Evolutionary conservation across 23 tunicate genomes (phyloP).

Genomic region (Halocynthia roretzi): DNA sequence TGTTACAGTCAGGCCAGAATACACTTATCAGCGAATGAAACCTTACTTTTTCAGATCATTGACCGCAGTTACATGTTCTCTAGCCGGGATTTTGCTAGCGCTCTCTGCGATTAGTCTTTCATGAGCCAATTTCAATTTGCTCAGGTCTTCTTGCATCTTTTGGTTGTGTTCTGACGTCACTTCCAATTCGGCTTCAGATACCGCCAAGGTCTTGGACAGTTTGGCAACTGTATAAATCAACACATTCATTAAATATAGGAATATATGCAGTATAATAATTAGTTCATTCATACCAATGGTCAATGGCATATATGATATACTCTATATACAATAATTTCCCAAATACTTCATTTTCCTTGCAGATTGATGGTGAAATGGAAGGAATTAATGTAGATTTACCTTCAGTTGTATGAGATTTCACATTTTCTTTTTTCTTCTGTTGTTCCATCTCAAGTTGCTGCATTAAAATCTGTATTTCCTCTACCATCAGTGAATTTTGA

Average conservation of each 20-base stretch:
- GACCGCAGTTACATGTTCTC: constrained; percentile 31
- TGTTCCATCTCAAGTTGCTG: constrained; percentile 66
- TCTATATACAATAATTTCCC: not conserved
- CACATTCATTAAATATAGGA: not conserved
- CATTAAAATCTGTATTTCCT: constrained; percentile 69
- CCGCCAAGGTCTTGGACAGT: constrained; percentile 43
- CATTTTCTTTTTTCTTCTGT: constrained; percentile 34
- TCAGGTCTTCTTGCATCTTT: constrained; percentile 33
- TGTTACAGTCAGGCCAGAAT: not conserved
- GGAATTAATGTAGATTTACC: constrained; percentile 16
- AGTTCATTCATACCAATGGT: not conserved
- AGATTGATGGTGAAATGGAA: not conserved
- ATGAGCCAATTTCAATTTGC: constrained; percentile 27
- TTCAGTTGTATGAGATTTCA: constrained; percentile 45
- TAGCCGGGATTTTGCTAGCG: constrained; percentile 38
- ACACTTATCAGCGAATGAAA: not conserved
- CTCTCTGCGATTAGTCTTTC: constrained; percentile 41
- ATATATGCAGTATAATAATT: not conserved
- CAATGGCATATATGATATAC: not conserved
- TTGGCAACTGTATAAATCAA: constrained; percentile 21
- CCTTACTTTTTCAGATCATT: constrained; percentile 38
- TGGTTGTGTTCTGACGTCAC: constrained; percentile 36
- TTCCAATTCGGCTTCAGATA: constrained; percentile 56
- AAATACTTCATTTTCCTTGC: not conserved
- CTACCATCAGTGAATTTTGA: constrained; percentile 66